Base-by-base conservation (phyloP, 2,797 vertebrate genomes). In the Crax fasciolata region DNA sequence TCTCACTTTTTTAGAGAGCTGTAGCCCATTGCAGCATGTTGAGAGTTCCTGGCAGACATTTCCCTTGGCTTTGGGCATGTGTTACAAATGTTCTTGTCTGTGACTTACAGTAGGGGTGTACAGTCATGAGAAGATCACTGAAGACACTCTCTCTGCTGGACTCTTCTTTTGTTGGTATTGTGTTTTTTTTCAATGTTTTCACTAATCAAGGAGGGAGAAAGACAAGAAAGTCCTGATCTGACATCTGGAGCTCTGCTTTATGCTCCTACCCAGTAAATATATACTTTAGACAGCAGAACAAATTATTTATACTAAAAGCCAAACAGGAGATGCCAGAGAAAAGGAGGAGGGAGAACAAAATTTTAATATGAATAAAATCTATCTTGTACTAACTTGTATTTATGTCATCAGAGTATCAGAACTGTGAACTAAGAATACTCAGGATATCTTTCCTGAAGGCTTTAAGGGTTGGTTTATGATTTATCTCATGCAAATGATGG, bases 261-360 rank as follows among this genome's bases (percentile, higher is more conserved):
- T 49, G 24, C 12, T 87, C n/a, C 51, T 41, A 41, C 27, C 21
- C 35, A 76, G 59, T 82, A 92, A 89, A 94, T 41, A 72, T 83
- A 75, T 38, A 6, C 12, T 66, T 96, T 63, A 59, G 87, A 88
- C 39, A 51, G n/a, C 28, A 73, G 35, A 35, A 88, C 19, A 24
- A 41, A 18, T 72, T 93, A 73, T 94, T 97, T 95, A 80, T 46
- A 61, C 27, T 66, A 63, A 85, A 16, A 93, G 73, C 30, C 76
- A 91, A 92, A 81, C n/a, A 87, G 95, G 94, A 83, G 75, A 44
- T 87, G 39, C 28, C 2, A 14, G 52, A 62, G 30, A 84, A 2
- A 28, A 32, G 21, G 43, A 71, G 28, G 68, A 72, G 17, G n/a
- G 28, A 71, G 27, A 6, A 57, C 35, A 67, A 84, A 41, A 72